These are phyloP conservation scores for Drosophila atripex DNA, from an alignment of 2,888 invertebrate genomes.

Conservation along the genomic window DNA sequence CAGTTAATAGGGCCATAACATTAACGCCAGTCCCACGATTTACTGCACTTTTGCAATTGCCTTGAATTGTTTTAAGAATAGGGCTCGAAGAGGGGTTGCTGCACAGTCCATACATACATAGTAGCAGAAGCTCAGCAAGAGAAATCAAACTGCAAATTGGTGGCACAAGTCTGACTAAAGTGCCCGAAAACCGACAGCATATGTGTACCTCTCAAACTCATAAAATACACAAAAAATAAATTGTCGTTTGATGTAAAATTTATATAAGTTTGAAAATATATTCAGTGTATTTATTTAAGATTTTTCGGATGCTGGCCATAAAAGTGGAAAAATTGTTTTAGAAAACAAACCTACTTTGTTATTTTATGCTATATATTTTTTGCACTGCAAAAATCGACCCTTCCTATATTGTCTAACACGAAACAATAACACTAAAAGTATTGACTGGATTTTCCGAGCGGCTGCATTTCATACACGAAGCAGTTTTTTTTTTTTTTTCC, in stretches of 20 bases:
- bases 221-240: not conserved
- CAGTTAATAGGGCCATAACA: conserved; percentile 58
- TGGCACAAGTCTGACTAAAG: conserved; percentile 64
- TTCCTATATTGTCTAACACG: conserved; percentile 51
- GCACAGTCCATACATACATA: no score
- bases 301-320: not conserved
- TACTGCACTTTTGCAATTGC: conserved; percentile 51
- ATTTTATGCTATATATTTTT: not conserved
- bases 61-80: conserved; percentile 57
- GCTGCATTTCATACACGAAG: conserved; percentile 72
- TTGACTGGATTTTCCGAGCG: conserved; percentile 79
- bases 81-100: conserved; percentile 11
- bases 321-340: not conserved
- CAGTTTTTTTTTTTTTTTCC: conserved; percentile 21
- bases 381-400: not conserved
- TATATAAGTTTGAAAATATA: not conserved
- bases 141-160: conserved; percentile 74
- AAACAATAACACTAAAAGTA: conserved; percentile 79
- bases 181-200: conserved; percentile 57
- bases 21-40: conserved; percentile 55
- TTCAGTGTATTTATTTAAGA: not conserved
- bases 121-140: conserved; percentile 54
- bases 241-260: not conserved
- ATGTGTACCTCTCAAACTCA: conserved; percentile 39
- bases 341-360: not conserved